Percentiles rank a stretch among this genome's conserved stretches.
phyloP scores from a whole-genome alignment of 2,888 invertebrate genomes.

The Nomada fabriciana region DNA sequence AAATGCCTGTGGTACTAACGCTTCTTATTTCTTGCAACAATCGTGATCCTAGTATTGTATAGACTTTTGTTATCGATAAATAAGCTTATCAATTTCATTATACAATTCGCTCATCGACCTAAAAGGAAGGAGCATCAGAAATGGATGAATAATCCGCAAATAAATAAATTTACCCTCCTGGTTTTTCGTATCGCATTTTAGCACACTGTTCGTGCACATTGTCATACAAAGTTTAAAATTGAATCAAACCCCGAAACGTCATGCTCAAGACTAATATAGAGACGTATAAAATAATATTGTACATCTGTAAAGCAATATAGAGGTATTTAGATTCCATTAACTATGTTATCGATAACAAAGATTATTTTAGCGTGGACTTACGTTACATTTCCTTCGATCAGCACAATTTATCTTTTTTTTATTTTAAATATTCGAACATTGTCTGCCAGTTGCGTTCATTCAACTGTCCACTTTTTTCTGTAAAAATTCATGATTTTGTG shows the following conservation, averaged over 20 bases:
- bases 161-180: not conserved
- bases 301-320: no score
- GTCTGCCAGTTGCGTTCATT: not conserved
- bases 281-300: not conserved
- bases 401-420: not conserved
- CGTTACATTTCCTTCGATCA: constrained; percentile 8
- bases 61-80: constrained; percentile 42
- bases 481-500: constrained; percentile 44
- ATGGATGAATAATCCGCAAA: not conserved
- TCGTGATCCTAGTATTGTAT: constrained; percentile 7
- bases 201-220: not conserved
- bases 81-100: not conserved
- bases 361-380: constrained; percentile 21
- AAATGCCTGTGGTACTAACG: constrained; percentile 38
- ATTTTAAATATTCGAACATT: not conserved
- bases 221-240: not conserved
- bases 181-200: not conserved
- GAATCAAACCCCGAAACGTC: not conserved
- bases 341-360: constrained; percentile 30
- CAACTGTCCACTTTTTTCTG: not conserved
- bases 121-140: not conserved
- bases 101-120: not conserved
- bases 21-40: not conserved
- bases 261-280: not conserved
- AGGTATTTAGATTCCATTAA: not conserved